Evolutionary conservation across 2,113 vertebrate genomes (phyloP).

Genomic region (Agelaius tricolor): DNA sequence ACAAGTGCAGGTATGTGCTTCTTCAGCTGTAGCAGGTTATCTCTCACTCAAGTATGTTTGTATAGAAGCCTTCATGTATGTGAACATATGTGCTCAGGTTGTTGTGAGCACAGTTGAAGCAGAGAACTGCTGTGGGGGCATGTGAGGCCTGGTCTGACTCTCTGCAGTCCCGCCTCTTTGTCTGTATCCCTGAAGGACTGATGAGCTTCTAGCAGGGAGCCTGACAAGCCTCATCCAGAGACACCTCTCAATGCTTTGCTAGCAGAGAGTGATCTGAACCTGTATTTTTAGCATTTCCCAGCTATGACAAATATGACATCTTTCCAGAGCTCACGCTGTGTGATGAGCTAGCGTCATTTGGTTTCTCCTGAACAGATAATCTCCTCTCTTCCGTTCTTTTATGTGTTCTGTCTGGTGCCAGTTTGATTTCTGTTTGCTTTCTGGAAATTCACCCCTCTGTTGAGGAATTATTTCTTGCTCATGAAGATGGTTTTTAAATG

Average conservation of each 20-base stretch:
- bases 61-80: background rate
- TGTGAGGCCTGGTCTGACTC: background rate
- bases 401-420: background rate
- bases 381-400: background rate
- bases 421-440: background rate
- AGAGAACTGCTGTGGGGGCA: background rate
- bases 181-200: background rate
- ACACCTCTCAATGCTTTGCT: background rate
- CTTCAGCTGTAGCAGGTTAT: background rate
- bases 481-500: background rate
- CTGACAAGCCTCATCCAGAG: background rate
- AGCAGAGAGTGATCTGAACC: background rate
- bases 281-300: slow-evolving; percentile 14
- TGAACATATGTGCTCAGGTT: background rate
- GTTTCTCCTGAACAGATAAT: background rate
- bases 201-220: background rate
- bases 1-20: slow-evolving; percentile 89
- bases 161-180: background rate
- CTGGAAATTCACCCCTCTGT: background rate
- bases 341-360: background rate
- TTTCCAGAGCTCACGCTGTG: background rate
- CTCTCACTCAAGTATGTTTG: background rate
- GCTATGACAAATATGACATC: background rate
- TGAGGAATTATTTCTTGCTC: background rate
- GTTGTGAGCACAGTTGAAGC: background rate